Evolutionary conservation across 1,140 invertebrate species (phyloP).

Genomic region (Plectrocnemia conspersa): DNA sequence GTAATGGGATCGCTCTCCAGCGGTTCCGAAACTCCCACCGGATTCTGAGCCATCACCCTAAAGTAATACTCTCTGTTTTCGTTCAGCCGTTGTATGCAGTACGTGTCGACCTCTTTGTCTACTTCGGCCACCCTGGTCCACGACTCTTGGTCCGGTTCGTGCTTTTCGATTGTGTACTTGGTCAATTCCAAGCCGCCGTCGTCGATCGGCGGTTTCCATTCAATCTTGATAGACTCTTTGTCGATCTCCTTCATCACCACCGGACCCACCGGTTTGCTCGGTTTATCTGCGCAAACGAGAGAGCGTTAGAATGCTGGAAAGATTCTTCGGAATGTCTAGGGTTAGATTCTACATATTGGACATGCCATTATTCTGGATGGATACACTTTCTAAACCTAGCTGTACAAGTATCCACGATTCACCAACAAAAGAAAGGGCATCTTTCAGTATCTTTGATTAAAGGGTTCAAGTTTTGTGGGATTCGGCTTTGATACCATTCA

Average conservation of each 20-base stretch:
- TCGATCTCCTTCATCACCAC: conserved; percentile 69
- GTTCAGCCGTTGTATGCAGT: conserved; percentile 70
- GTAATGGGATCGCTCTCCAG: conserved; percentile 65
- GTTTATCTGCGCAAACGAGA: conserved; percentile 82
- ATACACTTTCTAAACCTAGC: too few relatives aligned
- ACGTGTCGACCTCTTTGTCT: conserved; percentile 63
- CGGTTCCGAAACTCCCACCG: conserved; percentile 71
- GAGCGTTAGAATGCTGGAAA: too few relatives aligned
- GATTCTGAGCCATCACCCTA: conserved; percentile 76
- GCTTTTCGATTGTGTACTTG: conserved; percentile 78
- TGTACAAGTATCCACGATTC: too few relatives aligned
- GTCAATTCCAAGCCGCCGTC: conserved; percentile 75
- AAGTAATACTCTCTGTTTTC: conserved; percentile 80
- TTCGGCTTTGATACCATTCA: too few relatives aligned
- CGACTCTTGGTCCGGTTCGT: conserved; percentile 60
- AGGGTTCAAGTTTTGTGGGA: too few relatives aligned
- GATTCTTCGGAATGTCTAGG: too few relatives aligned
- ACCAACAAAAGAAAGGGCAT: too few relatives aligned
- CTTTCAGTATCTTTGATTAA: too few relatives aligned
- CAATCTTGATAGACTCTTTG: conserved; percentile 65
- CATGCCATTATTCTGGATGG: too few relatives aligned
- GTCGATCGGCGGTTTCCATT: conserved; percentile 77
- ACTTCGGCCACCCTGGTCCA: conserved; percentile 78
- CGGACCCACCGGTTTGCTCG: conserved; percentile 73
- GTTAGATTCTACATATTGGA: too few relatives aligned